Base-by-base conservation (phyloP, 2,797 vertebrate genomes). In the Acanthornis magna region DNA sequence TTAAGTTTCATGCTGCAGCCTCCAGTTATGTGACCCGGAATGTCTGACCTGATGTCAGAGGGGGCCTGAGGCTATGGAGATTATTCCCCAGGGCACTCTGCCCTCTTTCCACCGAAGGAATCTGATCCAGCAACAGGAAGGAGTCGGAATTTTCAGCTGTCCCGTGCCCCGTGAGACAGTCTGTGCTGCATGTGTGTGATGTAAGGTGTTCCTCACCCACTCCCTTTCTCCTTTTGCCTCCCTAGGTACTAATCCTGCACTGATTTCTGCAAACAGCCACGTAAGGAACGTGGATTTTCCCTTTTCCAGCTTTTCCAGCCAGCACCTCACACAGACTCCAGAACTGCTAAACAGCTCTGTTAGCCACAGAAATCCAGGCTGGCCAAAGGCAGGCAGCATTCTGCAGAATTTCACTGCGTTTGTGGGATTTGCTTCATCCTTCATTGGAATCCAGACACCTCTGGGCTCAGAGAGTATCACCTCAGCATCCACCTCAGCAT, bases 121-220 rank as follows among this genome's bases (percentile, higher is more conserved):
- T 94, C 63, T 1, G 95, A 97, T 97, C 94, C 96, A 91, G 88
- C 91, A 54, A 93, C 95, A 96, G 96, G 93, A 97, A 96, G 82
- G 79, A 78, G 92, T 18, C 89, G 96, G 95, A 96, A 97, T 97
- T 95, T 97, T 97, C 97, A 98, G 97, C 97, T 98, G 97, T 97
- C 96, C 80, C 61, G 30, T 89, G 32, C 57, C 73, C 75, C 94
- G 78, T 77, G 89, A 96, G 95, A 94, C 19, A 3, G 70, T 32
- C 51, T 94, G 76, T 83, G 74, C 90, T 94, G n/a, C 60, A 19
- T 27, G 55, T 58, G 57, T 45, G 45, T 72, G 54, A 77, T n/a
- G 87, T 8, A 95, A 92, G 93, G 78, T 87, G 91, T 27, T 81
- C 12, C 84, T 91, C 88, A 71, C 10, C 42, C 53, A 23, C 53